Evolutionary conservation across 2,888 invertebrate genomes (phyloP).

Genomic region (Eristalis tenax): DNA sequence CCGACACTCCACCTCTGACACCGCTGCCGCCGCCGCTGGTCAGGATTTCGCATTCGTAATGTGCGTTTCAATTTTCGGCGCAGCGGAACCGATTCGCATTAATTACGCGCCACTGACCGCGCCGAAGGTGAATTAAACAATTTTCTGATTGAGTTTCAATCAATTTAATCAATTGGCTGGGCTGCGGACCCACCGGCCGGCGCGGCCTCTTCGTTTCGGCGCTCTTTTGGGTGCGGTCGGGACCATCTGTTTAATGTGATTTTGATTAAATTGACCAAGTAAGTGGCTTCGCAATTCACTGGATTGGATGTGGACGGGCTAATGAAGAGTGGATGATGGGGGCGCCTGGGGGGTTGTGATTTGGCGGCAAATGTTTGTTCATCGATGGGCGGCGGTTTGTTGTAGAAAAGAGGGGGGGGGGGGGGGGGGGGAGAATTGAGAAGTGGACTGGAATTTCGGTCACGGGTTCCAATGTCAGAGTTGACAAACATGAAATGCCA

Average conservation of each 20-base stretch:
- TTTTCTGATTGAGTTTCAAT: slow-evolving; percentile 22
- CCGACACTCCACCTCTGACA: not conserved
- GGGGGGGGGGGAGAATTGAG: not conserved
- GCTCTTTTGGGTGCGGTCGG: not conserved
- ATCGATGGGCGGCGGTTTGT: not conserved
- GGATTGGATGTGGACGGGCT: not conserved
- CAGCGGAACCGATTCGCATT: not conserved
- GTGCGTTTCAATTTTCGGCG: not conserved
- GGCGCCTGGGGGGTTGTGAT: not conserved
- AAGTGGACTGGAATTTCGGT: not conserved
- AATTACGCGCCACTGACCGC: slow-evolving; percentile 9
- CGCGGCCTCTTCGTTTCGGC: not conserved
- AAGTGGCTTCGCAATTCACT: not conserved
- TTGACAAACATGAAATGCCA: not conserved
- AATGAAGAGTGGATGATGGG: not conserved
- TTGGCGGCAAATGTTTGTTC: not conserved
- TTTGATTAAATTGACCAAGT: slow-evolving; percentile 1
- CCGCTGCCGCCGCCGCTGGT: not conserved
- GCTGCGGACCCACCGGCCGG: not conserved
- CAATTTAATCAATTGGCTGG: slow-evolving; percentile 2
- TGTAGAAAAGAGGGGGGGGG: not conserved
- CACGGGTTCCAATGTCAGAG: not conserved
- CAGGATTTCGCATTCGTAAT: not conserved
- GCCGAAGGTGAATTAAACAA: not conserved
- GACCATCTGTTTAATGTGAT: not conserved